Evolutionary conservation across 2,888 invertebrate genomes (phyloP).

Genomic region (Drosophila paranaensis): DNA sequence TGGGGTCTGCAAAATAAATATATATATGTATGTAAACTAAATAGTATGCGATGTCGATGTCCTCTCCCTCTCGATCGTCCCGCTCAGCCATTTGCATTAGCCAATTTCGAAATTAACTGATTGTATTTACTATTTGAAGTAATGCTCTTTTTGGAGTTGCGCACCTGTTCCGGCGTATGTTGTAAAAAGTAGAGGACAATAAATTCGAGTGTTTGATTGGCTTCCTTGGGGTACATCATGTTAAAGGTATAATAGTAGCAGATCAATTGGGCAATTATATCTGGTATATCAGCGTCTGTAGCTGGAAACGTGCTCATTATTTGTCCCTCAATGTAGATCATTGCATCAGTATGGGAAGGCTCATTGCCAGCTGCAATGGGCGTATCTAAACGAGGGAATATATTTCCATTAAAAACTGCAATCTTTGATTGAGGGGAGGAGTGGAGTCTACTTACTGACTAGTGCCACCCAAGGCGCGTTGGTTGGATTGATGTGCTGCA

Average conservation of each 20-base stretch:
- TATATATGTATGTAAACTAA: conserved; percentile 64
- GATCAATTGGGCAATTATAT: conserved; percentile 69
- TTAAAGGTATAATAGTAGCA: conserved; percentile 80
- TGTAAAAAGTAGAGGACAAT: conserved; percentile 73
- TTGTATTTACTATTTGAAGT: conserved; percentile 70
- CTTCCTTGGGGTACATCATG: conserved; percentile 79
- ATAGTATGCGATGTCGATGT: conserved; percentile 42
- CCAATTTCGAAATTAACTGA: conserved; percentile 69
- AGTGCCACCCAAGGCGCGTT: conserved; percentile 75
- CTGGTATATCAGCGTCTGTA: conserved; percentile 62
- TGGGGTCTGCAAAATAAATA: conserved; percentile 69
- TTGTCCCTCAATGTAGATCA: conserved; percentile 72
- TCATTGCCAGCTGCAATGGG: conserved; percentile 37
- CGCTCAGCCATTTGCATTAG: conserved; percentile 70
- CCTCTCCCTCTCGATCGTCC: conserved; percentile 4
- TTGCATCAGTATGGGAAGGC: conserved; percentile 53
- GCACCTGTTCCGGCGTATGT: conserved; percentile 68
- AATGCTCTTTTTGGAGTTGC: conserved; percentile 62
- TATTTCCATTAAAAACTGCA: not conserved
- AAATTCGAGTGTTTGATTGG: conserved; percentile 80
- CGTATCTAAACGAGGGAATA: conserved; percentile 29
- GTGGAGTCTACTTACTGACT: conserved; percentile 65
- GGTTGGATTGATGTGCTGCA: conserved; percentile 68
- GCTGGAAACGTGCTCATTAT: conserved; percentile 70
- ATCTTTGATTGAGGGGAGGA: not conserved